Percentiles rank a stretch among this genome's conserved stretches.
phyloP scores from a whole-genome alignment of 2,797 vertebrate genomes.

The Spondyliosoma cantharus region DNA sequence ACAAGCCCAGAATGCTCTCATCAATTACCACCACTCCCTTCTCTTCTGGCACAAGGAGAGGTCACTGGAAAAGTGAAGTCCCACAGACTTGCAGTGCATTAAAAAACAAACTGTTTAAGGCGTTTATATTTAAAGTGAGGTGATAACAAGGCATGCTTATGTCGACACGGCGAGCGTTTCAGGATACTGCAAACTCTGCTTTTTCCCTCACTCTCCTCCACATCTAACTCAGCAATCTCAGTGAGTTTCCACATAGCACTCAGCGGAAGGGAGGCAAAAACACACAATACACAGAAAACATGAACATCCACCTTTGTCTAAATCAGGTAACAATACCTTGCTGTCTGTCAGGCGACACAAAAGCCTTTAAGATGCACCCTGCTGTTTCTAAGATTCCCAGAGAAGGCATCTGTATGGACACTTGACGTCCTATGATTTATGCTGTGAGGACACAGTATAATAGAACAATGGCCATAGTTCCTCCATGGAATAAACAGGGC shows the following conservation, averaged over 20 bases:
- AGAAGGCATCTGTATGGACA: slow-evolving; percentile 61
- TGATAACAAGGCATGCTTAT: slow-evolving; percentile 31
- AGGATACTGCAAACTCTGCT: slow-evolving; percentile 25
- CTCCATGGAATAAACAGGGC: slow-evolving; percentile 70
- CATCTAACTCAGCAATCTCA: slow-evolving; percentile 42
- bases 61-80: slow-evolving; percentile 52
- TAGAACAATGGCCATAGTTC: slow-evolving; percentile 80
- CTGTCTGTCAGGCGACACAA: slow-evolving; percentile 78
- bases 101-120: slow-evolving; percentile 28
- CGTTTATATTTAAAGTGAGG: slow-evolving; percentile 45
- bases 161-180: slow-evolving; percentile 34
- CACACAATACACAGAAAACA: slow-evolving; percentile 72
- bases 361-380: slow-evolving; percentile 72
- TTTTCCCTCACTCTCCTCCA: slow-evolving; percentile 1
- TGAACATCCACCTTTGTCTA: slow-evolving; percentile 79
- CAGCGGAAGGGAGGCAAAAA: slow-evolving; percentile 37
- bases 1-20: slow-evolving; percentile 71
- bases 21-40: slow-evolving; percentile 60
- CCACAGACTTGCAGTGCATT: slow-evolving; percentile 26
- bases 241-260: slow-evolving; percentile 37
- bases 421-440: slow-evolving; percentile 80
- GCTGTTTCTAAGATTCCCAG: slow-evolving; percentile 64
- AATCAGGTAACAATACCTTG: slow-evolving; percentile 78
- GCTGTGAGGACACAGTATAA: slow-evolving; percentile 69
- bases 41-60: slow-evolving; percentile 39